Evolutionary conservation across 2,113 vertebrate genomes (phyloP).

Genomic region (Malurus melanocephalus): DNA sequence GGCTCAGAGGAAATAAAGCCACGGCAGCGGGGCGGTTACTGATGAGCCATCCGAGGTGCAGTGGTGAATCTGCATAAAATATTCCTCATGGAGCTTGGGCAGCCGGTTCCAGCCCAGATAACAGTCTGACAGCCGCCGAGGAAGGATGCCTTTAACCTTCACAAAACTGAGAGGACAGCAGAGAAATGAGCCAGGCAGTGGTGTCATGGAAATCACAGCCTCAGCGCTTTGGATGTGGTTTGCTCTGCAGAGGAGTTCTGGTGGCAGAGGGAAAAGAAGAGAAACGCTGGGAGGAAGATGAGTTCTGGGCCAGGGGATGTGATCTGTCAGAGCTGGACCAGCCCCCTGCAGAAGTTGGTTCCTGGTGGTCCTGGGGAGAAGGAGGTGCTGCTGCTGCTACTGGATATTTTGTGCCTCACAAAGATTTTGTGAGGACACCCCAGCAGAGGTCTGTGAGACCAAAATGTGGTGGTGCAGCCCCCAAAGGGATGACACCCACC

Average conservation of each 20-base stretch:
- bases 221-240: conserved; percentile 48
- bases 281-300: background rate
- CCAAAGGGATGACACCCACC: background rate
- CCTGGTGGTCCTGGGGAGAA: background rate
- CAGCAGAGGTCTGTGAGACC: background rate
- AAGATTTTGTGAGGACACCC: background rate
- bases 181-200: conserved; percentile 63
- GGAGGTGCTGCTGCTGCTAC: background rate
- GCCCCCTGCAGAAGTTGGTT: background rate
- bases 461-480: background rate
- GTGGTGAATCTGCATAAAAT: conserved; percentile 53
- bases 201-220: conserved; percentile 61
- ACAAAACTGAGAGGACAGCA: conserved; percentile 67
- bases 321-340: background rate
- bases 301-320: background rate
- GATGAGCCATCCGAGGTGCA: background rate
- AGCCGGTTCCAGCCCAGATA: conserved; percentile 63
- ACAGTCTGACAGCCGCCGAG: conserved; percentile 60
- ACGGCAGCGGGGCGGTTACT: background rate
- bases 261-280: background rate
- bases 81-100: conserved; percentile 43
- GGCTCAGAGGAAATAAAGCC: conserved; percentile 6
- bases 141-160: conserved; percentile 71
- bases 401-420: background rate
- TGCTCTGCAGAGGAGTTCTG: background rate